Conservation (phyloP, 1,140 invertebrate species). For the Mamestra configurata region DNA sequence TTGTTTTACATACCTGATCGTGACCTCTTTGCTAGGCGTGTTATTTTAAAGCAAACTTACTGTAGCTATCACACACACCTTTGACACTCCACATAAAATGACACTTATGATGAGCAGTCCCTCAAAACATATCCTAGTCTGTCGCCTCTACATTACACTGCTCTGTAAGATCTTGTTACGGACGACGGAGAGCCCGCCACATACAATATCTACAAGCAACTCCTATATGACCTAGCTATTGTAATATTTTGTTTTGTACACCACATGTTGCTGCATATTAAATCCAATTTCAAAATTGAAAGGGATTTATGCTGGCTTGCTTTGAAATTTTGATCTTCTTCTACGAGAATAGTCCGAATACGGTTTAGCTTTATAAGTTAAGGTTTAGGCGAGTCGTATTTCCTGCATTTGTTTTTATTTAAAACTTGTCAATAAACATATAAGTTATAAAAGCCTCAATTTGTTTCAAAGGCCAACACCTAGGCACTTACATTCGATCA, state of each 20-base stretch:
- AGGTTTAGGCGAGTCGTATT: too few species aligned
- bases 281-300: conserved; percentile 10
- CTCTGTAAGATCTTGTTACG: conserved; percentile 41
- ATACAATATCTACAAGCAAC: conserved; percentile 36
- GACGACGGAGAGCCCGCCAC: conserved; percentile 8
- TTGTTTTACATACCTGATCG: too few species aligned
- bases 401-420: too few species aligned
- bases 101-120: background rate
- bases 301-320: background rate
- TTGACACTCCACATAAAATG: too few species aligned
- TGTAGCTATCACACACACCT: too few species aligned
- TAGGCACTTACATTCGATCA: too few species aligned
- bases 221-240: conserved; percentile 3
- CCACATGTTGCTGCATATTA: conserved; percentile 35
- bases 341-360: background rate
- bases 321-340: background rate
- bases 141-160: conserved; percentile 1
- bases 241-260: conserved; percentile 47
- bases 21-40: too few species aligned
- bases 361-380: background rate
- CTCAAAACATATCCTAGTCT: background rate
- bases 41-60: too few species aligned
- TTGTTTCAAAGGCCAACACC: too few species aligned
- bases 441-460: too few species aligned
- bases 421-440: too few species aligned